Conservation (phyloP, 2,888 invertebrate species). For the Ichneumoninae sp. region DNA sequence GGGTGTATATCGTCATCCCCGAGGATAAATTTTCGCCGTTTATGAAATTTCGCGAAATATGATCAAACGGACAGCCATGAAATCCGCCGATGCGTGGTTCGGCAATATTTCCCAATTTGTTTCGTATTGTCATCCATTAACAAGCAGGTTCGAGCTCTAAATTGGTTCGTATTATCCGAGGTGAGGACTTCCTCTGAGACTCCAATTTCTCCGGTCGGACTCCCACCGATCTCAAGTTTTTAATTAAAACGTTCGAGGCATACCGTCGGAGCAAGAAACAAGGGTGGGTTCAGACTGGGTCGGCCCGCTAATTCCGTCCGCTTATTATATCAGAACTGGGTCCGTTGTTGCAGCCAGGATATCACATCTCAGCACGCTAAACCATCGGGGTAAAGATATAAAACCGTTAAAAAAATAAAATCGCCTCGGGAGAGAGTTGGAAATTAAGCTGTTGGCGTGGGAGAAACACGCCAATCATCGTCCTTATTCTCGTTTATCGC, state of each 20-base stretch:
- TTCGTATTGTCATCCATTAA: background rate
- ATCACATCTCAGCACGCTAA: slow-evolving; percentile 20
- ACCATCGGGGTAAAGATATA: background rate
- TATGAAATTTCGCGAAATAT: too few relatives aligned
- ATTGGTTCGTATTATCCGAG: slow-evolving; percentile 12
- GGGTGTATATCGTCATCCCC: too few relatives aligned
- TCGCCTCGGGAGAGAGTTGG: slow-evolving; percentile 8
- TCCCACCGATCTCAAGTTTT: slow-evolving; percentile 44
- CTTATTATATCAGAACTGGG: slow-evolving; percentile 32
- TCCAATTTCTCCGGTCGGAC: background rate
- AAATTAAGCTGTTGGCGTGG: background rate
- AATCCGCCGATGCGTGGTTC: background rate
- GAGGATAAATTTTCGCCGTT: too few relatives aligned
- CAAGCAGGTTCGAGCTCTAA: background rate
- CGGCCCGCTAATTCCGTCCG: slow-evolving; percentile 37
- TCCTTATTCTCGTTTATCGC: slow-evolving; percentile 35
- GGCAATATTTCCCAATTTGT: background rate
- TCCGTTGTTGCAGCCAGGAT: background rate
- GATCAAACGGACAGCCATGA: too few relatives aligned
- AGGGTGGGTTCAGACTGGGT: background rate
- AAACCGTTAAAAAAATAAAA: background rate
- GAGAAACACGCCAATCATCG: slow-evolving; percentile 38
- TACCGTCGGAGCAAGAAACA: background rate
- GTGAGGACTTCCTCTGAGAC: background rate
- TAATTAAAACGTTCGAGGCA: slow-evolving; percentile 61